A percentile compares a stretch with the other conserved stretches of the same genome.
phyloP scores from a whole-genome alignment of 2,113 vertebrate species.

The Dolichotis patagonum region DNA sequence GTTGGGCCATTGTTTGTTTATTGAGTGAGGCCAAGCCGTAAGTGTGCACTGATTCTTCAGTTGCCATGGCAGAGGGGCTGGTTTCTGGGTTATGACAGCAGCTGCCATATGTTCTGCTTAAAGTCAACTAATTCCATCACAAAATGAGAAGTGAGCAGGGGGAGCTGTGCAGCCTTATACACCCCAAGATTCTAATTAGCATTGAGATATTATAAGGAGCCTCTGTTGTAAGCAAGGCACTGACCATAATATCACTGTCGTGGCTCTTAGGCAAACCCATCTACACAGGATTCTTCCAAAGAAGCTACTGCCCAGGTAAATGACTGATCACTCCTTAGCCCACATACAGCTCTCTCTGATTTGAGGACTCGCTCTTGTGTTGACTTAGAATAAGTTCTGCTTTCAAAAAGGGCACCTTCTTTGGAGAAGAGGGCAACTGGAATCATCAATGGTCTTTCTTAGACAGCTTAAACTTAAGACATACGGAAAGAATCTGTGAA shows the following conservation, averaged over 20 bases:
- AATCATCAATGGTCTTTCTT: neutral
- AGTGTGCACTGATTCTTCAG: neutral
- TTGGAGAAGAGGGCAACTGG: too few relatives aligned
- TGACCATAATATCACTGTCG: neutral
- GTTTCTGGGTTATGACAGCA: slow-evolving; percentile 53
- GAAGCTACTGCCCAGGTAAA: neutral
- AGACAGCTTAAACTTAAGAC: neutral
- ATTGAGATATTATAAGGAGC: neutral
- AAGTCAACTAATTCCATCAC: slow-evolving; percentile 48
- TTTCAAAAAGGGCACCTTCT: neutral
- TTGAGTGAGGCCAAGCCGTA: neutral
- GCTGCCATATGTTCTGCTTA: slow-evolving; percentile 61
- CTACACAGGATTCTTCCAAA: neutral
- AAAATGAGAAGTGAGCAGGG: neutral
- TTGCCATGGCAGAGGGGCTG: slow-evolving; percentile 58
- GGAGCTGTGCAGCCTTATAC: neutral
- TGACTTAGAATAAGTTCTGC: neutral
- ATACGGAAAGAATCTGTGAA: neutral
- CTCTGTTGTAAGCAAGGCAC: neutral
- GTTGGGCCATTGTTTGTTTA: neutral
- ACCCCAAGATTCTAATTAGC: neutral
- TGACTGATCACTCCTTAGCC: neutral
- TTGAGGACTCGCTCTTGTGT: neutral
- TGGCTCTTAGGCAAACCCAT: neutral
- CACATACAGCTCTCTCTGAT: neutral